Evolutionary conservation across 2,888 invertebrate species (phyloP).

Genomic region (Sicus ferrugineus): DNA sequence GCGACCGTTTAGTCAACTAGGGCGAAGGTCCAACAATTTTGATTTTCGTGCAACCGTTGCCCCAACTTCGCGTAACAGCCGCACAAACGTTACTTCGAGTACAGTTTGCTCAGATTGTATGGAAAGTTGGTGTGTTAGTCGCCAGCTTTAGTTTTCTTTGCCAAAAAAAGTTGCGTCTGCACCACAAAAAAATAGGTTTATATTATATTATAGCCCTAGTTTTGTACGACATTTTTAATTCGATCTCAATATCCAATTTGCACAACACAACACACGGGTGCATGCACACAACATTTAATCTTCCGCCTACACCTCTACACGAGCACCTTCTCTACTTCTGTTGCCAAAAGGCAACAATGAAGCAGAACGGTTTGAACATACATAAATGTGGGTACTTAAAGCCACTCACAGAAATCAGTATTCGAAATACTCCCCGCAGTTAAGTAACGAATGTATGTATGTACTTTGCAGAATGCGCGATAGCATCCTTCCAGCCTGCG

Average conservation of each 20-base stretch:
- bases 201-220: too few species aligned
- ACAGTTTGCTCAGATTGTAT: too few species aligned
- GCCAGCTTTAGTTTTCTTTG: too few species aligned
- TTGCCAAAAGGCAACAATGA: constrained; percentile 22
- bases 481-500: constrained; percentile 40
- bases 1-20: too few species aligned
- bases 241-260: constrained; percentile 21
- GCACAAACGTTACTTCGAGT: too few species aligned
- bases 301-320: background rate
- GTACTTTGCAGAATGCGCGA: constrained; percentile 17
- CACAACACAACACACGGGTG: background rate
- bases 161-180: too few species aligned
- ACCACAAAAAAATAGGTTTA: too few species aligned
- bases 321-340: background rate
- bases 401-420: constrained; percentile 25
- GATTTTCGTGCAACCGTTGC: too few species aligned
- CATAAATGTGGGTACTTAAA: constrained; percentile 19
- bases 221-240: constrained; percentile 22
- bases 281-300: background rate
- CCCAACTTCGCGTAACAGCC: too few species aligned
- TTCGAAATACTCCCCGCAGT: constrained; percentile 19
- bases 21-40: too few species aligned
- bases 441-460: constrained; percentile 30
- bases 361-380: constrained; percentile 11
- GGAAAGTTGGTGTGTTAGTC: too few species aligned